A percentile compares a stretch with the other conserved stretches of the same genome.
Conservation (phyloP, 2,113 vertebrate genomes). For the Tetraodon nigroviridis region DNA sequence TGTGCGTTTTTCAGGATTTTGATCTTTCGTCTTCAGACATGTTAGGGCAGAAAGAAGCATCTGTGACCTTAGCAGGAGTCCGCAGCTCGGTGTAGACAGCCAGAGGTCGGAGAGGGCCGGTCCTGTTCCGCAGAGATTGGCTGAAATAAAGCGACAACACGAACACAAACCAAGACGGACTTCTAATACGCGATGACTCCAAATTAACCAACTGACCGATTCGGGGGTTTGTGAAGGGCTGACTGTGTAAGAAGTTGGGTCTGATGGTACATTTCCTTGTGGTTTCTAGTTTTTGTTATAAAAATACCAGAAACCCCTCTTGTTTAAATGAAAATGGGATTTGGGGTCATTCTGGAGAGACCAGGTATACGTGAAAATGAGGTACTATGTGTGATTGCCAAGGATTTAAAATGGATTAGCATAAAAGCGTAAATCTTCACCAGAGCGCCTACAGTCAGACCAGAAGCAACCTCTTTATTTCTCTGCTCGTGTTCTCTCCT, state of each 20-base stretch:
- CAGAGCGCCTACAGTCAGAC: conserved; percentile 21
- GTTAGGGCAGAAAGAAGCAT: conserved; percentile 40
- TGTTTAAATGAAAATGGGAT: too few relatives aligned
- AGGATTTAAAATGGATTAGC: conserved; percentile 27
- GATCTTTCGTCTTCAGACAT: conserved; percentile 53
- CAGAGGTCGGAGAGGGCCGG: conserved; percentile 44
- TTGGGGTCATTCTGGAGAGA: neutral
- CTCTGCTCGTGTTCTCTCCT: conserved; percentile 13
- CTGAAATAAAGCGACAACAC: neutral
- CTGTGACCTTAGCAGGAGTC: conserved; percentile 55
- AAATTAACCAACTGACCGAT: neutral
- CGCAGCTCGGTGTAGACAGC: conserved; percentile 17
- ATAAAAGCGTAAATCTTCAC: conserved; percentile 17
- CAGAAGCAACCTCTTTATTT: conserved; percentile 22
- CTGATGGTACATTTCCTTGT: too few relatives aligned
- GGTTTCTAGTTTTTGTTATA: too few relatives aligned
- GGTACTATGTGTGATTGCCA: conserved; percentile 6
- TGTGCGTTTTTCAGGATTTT: conserved; percentile 33
- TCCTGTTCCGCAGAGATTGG: neutral
- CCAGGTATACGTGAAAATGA: neutral
- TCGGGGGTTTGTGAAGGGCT: too few relatives aligned
- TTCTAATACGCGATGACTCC: neutral
- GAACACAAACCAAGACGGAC: neutral
- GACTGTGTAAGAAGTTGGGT: too few relatives aligned
- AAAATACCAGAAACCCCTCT: too few relatives aligned